A percentile compares a stretch with the other conserved stretches of the same genome.
Evolutionary conservation across 2,113 vertebrate species (phyloP).

Genomic region (Leuciscus idus): DNA sequence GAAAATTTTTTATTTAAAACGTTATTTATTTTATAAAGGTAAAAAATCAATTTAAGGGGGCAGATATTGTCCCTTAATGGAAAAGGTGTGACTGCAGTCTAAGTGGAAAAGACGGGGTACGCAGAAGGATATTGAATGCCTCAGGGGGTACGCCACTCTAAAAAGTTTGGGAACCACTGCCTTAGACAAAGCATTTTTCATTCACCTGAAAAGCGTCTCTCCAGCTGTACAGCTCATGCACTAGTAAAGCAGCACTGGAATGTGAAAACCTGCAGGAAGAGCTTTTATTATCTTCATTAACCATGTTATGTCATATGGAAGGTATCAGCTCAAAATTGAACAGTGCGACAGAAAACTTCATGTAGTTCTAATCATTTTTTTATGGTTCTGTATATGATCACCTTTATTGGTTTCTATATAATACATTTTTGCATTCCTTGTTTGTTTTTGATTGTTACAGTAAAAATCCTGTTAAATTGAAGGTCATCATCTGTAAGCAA

Average conservation of each 20-base stretch:
- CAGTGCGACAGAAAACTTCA: constrained; percentile 40
- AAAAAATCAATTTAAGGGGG: too few relatives aligned
- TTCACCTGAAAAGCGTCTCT: constrained; percentile 23
- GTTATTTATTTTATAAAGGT: too few relatives aligned
- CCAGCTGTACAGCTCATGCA: constrained; percentile 58
- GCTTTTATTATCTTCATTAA: constrained; percentile 57
- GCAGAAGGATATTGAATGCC: too few relatives aligned
- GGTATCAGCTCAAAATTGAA: constrained; percentile 43
- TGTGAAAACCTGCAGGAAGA: constrained; percentile 57
- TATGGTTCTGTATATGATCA: constrained; percentile 9
- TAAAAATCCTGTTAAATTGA: not conserved
- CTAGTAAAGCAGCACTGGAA: constrained; percentile 60
- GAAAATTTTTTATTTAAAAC: too few relatives aligned
- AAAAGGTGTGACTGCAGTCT: too few relatives aligned
- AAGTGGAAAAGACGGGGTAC: too few relatives aligned
- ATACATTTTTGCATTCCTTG: not conserved
- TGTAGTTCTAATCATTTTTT: not conserved
- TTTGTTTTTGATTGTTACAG: not conserved
- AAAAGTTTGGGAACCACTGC: too few relatives aligned
- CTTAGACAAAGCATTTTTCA: not conserved
- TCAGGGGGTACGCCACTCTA: too few relatives aligned
- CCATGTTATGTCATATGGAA: constrained; percentile 56
- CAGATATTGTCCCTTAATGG: too few relatives aligned
- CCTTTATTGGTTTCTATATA: not conserved
- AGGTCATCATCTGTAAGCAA: constrained; percentile 13